Evolutionary conservation across 2,888 invertebrate genomes (phyloP).

Genomic region (Chaitophorus viminalis): DNA sequence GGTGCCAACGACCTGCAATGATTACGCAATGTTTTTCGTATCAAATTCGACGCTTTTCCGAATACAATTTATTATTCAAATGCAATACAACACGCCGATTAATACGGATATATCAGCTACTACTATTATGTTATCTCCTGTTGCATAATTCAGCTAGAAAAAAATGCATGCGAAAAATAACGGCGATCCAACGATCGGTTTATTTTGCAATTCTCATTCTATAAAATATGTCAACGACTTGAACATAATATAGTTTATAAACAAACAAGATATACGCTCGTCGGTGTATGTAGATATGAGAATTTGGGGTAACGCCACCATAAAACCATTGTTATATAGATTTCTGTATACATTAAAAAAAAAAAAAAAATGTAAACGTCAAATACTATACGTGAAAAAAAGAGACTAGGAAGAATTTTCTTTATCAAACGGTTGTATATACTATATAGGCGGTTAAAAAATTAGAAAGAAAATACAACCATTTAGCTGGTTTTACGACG

Average conservation of each 20-base stretch:
- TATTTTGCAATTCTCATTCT: conserved; percentile 44
- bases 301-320: conserved; percentile 24
- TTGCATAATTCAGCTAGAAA: conserved; percentile 57
- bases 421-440: background rate
- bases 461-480: background rate
- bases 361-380: background rate
- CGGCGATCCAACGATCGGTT: conserved; percentile 39
- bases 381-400: background rate
- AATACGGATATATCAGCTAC: conserved; percentile 28
- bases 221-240: conserved; percentile 18
- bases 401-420: background rate
- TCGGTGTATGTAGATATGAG: background rate
- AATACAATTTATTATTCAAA: conserved; percentile 55
- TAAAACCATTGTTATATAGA: conserved; percentile 28
- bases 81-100: conserved; percentile 29
- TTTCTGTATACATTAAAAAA: background rate
- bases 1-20: conserved; percentile 47
- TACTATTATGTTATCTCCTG: conserved; percentile 46
- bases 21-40: conserved; percentile 50
- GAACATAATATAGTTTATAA: background rate
- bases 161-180: conserved; percentile 51
- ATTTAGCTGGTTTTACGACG: background rate
- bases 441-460: background rate
- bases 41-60: conserved; percentile 46
- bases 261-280: conserved; percentile 29